Evolutionary conservation across 2,888 invertebrate genomes (phyloP), one percentile per base, ranked within the genome.

Genomic region (Mesopsocus fuscifrons): DNA sequence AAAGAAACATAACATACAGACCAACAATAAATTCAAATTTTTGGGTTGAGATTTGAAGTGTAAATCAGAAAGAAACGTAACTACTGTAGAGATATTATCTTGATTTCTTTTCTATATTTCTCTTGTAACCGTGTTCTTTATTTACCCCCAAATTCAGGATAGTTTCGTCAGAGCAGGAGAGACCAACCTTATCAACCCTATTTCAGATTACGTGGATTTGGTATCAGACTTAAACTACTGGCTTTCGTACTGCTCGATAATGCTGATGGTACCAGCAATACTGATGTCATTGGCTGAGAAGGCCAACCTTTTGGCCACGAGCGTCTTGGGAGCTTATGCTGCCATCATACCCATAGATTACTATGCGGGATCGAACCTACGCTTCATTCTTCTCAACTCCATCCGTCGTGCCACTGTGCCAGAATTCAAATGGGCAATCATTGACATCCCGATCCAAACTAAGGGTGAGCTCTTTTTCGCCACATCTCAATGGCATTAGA

Each of bases 321-420:
- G 71, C 2, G 54, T 78, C 11, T 57, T 81, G 22, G 79, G 80
- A 38, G 65, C 74, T 8, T 80, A 71, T 55, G 65, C 71, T 20
- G 55, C 70, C 9, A 60, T 75, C 34, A 59, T 72, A 47, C 66
- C 76, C 31, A 54, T 78, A 9, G 80, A 78, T 59, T 69, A 71
- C 52, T 76, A 69, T 52, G 48, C 70, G 46, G 74, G 74, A 18
- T 69, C 74, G 22, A 72, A 69, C 58, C 58, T 82, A 49, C 74
- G 74, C 51, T 79, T 74, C 54, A 74, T 81, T 26, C 51, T 79
- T 2, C 62, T 79, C 16, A 80, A 80, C 52, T 63, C 69, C 0
- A 55, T 77, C n/a, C 61, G 78, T 48, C 66, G 80, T 48, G 69
- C 71, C 0, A 66, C 68, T 0, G 67, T 74, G 8, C 53, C 62